Evolutionary conservation across 30 jellyfish, hydroid and myxozoan genomes (phyloP), one percentile per base, ranked within the genome.

Genomic region (Hydractinia echinata): DNA sequence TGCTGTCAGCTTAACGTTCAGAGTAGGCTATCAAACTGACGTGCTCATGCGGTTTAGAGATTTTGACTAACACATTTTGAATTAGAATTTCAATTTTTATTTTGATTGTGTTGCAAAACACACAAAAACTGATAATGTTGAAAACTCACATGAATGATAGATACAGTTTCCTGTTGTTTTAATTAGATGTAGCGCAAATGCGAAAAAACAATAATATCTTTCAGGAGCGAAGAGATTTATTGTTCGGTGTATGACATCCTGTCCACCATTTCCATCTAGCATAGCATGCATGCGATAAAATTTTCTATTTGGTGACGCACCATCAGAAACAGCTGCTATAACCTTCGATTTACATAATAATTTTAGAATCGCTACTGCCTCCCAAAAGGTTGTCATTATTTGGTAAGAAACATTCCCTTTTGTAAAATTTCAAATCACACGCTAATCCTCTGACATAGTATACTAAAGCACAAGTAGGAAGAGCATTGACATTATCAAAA

Each of bases 351-450:
- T 9, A 30, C 88, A 84, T 19, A 56, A 61, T 30, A 84, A 53
- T 51, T 76, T 85, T 44, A 84, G 55, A 4, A 77, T 64, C 15
- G 89, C 83, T 5, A 84, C 87, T 76, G 89, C 89, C 66, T 77
- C 79, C 93, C 83, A 84, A 55, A 84, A 84, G 9, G 89, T 76
- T 79, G 93, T 44, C 89, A 77, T 84, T 4, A 84, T 58, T 61
- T 84, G 85, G 53, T 10, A 51, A 5, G 87, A 11, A 10, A 53
- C 49, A 16, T 71, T 54, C 10, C 89, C 81, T 53, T 77, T 77
- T 44, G 95, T 85, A 48, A 55, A 85, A 85, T 30, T 79, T 77
- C 72, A 85, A 52, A 58, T 85, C 86, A 54, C 73, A 72, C 51
- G 92, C 88, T 39, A 84, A 5, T 18, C 94, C 94, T 69, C 85